Evolutionary conservation across 2,113 vertebrate species (phyloP), one percentile per base, ranked within the genome.

Genomic region (Grallaria varia): DNA sequence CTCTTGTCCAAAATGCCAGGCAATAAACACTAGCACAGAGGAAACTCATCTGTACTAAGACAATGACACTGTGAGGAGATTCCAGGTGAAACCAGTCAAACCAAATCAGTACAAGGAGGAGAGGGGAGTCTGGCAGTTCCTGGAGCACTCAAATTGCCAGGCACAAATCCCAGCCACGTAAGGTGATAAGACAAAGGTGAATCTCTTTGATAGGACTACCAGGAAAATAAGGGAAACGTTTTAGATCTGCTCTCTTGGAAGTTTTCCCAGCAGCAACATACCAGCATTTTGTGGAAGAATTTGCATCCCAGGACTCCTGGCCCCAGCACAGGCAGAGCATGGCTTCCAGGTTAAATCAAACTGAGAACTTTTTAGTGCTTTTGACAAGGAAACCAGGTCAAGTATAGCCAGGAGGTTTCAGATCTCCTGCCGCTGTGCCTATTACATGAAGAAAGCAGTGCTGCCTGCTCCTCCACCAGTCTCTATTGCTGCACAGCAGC

Each of bases 321-420:
- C 35, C 56, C 44, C 4, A 1, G 82, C 1, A 1, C 39, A 66
- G 19, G 58, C 69, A 90, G 45, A 88, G 7, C 42, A 63, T 1
- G 24, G 67, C 13, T 88, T 90, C 83, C 89, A 92, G 85, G 59
- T 58, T 90, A 94, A 79, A 64, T 68, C n/a, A 75, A 72, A 90
- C 1, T 66, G 49, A 93, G 90, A 94, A 86, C 72, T n/a, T n/a
- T n/a, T n/a, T n/a, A n/a, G 89, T 76, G 75, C 44, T 88, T 88
- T 60, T 88, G 89, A 81, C 83, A 90, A 86, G 76, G 37, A 94
- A 96, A 90, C 28, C 91, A 86, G 91, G 89, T 92, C 93, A 96
- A 95, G 86, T 56, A 60, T 56, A 76, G 58, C 71, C 78, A 92
- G 1, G 0, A 75, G 30, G 71, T 76, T 92, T 83, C 76, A 60